These are phyloP conservation scores for Rhinophrynus dorsalis DNA, from an alignment of 2,797 vertebrate species.

Conservation along the genomic window DNA sequence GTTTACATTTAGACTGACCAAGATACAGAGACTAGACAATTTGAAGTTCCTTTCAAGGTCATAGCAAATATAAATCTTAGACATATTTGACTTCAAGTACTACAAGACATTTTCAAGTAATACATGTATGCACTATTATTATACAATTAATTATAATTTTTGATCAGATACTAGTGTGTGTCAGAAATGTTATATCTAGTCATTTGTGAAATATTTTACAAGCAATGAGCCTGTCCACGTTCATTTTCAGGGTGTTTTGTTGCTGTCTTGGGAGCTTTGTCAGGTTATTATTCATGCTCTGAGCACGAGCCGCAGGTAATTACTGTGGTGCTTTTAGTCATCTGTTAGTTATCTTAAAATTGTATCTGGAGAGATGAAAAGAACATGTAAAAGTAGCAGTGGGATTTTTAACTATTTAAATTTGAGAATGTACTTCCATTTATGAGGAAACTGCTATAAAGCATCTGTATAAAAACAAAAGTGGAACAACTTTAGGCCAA, in stretches of 20 bases:
- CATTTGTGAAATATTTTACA: conserved; percentile 20
- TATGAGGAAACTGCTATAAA: too few species aligned
- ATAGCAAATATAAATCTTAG: too few species aligned
- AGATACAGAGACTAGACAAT: too few species aligned
- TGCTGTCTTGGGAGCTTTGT: neutral
- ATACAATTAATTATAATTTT: neutral
- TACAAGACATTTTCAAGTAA: neutral
- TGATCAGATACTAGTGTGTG: neutral
- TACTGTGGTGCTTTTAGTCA: conserved; percentile 18
- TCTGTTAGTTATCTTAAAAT: neutral
- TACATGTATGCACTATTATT: neutral
- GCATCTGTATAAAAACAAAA: too few species aligned
- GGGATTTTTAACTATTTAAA: too few species aligned
- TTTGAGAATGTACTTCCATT: too few species aligned
- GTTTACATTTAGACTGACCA: too few species aligned
- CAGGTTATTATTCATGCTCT: conserved; percentile 21
- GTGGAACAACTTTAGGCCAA: too few species aligned
- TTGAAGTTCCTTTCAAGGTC: too few species aligned
- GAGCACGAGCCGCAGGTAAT: neutral
- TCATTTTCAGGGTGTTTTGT: conserved; percentile 32
- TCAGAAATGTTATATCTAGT: neutral
- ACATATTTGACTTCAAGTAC: too few species aligned
- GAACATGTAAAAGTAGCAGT: neutral
- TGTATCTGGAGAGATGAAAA: neutral
- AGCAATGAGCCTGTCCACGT: conserved; percentile 20